phyloP scores from a whole-genome alignment of 2,888 invertebrate genomes.

The Drosophila atripex region DNA sequence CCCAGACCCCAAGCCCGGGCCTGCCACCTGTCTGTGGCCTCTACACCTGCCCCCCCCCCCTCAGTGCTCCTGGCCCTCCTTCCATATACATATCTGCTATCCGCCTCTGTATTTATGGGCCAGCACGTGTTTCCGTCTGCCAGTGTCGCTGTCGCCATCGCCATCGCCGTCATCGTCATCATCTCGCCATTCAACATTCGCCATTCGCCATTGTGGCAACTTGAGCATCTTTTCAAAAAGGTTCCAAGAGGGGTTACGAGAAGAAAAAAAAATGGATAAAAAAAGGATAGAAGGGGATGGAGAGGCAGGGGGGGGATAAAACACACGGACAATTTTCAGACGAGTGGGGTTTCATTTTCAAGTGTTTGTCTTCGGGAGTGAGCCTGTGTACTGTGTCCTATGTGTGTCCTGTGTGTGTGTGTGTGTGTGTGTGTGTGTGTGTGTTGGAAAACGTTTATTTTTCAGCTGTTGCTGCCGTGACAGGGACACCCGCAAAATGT shows the following conservation, averaged over 20 bases:
- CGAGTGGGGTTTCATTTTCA: conserved; percentile 62
- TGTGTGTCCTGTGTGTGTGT: conserved; percentile 11
- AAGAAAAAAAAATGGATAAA: background rate
- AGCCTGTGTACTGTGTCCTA: background rate
- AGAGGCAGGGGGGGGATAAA: conserved; percentile 3
- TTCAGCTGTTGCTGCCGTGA: conserved; percentile 47
- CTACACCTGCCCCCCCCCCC: too few species aligned
- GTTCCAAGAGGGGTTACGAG: conserved; percentile 1
- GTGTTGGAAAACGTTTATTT: conserved; percentile 49
- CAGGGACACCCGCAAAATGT: conserved; percentile 49
- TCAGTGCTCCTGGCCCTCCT: background rate
- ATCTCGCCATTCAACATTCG: conserved; percentile 26
- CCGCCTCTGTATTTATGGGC: conserved; percentile 49
- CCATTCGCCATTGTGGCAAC: conserved; percentile 48
- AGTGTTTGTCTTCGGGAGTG: conserved; percentile 54
- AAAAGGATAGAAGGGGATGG: conserved; percentile 5
- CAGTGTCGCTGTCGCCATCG: conserved; percentile 41
- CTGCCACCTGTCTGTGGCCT: conserved; percentile 3
- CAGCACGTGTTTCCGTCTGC: conserved; percentile 61
- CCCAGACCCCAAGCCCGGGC: conserved; percentile 40
- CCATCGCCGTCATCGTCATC: conserved; percentile 18
- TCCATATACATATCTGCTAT: conserved; percentile 3
- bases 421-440: conserved; percentile 14
- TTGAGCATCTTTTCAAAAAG: conserved; percentile 52
- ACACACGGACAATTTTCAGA: conserved; percentile 28